A percentile compares a stretch with the other conserved stretches of the same genome.
Conservation (phyloP, 2,797 vertebrate genomes). For the Sciurus vulgaris region DNA sequence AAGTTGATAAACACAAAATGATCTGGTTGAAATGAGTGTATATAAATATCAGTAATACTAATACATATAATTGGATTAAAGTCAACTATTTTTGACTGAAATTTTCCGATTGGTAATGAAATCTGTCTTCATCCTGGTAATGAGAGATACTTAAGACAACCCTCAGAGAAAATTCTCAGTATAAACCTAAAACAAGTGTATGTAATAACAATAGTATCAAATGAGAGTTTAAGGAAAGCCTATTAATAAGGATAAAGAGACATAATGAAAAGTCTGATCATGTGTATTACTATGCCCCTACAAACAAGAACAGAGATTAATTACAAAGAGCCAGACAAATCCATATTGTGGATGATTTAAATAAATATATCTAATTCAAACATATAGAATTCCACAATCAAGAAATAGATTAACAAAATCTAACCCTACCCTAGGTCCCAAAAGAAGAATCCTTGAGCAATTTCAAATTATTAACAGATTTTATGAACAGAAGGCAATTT, state of each 20-base stretch:
- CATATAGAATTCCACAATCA: not conserved
- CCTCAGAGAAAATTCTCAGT: not conserved
- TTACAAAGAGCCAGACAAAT: not conserved
- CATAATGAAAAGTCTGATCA: not conserved
- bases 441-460: slow-evolving; percentile 15
- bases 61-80: not conserved
- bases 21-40: not conserved
- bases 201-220: not conserved
- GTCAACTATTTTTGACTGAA: not conserved
- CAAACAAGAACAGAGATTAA: not conserved
- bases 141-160: not conserved
- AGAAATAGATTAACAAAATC: not conserved
- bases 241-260: not conserved
- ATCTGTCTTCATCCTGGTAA: not conserved
- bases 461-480: not conserved
- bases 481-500: slow-evolving; percentile 51
- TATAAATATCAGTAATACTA: not conserved
- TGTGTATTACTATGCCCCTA: no score
- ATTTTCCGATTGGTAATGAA: not conserved
- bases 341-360: not conserved
- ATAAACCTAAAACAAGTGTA: not conserved
- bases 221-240: not conserved
- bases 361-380: not conserved
- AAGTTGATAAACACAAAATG: not conserved
- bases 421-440: not conserved